Conservation (phyloP, 2,113 vertebrate genomes). For the Lathamus discolor region DNA sequence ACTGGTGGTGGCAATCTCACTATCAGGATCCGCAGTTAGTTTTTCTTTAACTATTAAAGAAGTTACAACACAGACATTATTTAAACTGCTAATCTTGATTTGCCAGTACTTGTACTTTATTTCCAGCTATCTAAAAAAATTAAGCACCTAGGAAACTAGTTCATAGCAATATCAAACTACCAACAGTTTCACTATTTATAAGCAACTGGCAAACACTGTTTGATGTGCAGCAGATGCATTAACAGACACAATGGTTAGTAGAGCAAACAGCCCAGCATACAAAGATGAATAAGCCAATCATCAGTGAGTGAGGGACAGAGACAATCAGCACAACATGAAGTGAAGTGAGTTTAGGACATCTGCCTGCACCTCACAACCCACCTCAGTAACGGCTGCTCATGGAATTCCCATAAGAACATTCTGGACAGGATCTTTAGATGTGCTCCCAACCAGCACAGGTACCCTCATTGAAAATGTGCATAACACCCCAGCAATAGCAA, state of each 20-base stretch:
- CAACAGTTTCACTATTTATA: not conserved
- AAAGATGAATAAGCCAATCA: not conserved
- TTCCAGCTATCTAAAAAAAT: not conserved
- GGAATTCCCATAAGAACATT: not conserved
- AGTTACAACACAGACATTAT: not conserved
- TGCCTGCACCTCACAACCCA: not conserved
- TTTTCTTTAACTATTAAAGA: slow-evolving; percentile 92
- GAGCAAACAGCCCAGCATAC: not conserved
- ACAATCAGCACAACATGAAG: not conserved
- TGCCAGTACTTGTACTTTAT: not conserved
- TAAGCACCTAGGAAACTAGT: not conserved
- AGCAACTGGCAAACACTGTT: not conserved
- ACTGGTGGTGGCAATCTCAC: slow-evolving; percentile 96
- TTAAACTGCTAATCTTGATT: not conserved
- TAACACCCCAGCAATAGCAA: not conserved
- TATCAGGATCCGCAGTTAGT: slow-evolving; percentile 96
- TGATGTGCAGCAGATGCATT: not conserved
- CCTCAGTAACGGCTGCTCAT: not conserved
- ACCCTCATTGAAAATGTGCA: rapidly evolving
- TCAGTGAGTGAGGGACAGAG: not conserved
- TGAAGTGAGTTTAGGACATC: not conserved
- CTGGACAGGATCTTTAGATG: not conserved
- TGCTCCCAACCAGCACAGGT: not conserved
- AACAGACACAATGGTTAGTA: not conserved
- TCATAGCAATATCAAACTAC: not conserved